Conservation (phyloP, 2,797 vertebrate species). For the Trichosurus vulpecula region DNA sequence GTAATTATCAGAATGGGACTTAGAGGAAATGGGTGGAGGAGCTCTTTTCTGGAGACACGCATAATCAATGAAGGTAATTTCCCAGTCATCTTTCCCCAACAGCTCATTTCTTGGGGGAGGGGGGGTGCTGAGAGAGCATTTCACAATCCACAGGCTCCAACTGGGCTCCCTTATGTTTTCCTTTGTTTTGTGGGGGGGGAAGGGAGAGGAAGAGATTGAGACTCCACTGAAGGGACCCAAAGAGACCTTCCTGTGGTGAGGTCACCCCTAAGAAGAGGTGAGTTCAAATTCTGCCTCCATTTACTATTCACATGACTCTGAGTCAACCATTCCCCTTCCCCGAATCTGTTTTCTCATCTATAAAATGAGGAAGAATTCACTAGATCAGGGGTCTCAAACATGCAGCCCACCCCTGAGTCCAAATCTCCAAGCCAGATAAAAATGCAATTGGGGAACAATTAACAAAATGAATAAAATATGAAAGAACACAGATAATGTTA, state of each 20-base stretch:
- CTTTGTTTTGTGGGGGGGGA: not conserved
- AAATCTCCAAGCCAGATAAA: not conserved
- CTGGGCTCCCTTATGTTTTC: not conserved
- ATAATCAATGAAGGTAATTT: not conserved
- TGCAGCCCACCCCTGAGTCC: not conserved
- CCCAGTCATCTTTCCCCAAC: not conserved
- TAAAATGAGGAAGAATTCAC: not conserved
- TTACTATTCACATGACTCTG: not conserved
- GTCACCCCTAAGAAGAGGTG: not conserved
- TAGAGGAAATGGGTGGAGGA: not conserved
- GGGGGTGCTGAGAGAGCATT: not conserved
- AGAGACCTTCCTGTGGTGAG: not conserved
- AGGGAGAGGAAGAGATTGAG: not conserved
- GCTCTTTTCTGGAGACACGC: not conserved
- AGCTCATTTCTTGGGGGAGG: not conserved
- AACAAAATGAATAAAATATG: not conserved
- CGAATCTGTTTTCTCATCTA: not conserved
- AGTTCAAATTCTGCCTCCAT: not conserved
- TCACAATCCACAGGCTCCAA: conserved; percentile 11
- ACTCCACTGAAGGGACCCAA: not conserved
- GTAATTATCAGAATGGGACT: not conserved
- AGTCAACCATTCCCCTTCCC: not conserved
- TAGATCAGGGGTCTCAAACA: not conserved
- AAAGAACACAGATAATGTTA: not conserved
- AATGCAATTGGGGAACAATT: not conserved